These are phyloP conservation scores for Cliona cf. orientalis DNA, from an alignment of 37 sponge, comb jelly and placozoan genomes.

Conservation along the genomic window DNA sequence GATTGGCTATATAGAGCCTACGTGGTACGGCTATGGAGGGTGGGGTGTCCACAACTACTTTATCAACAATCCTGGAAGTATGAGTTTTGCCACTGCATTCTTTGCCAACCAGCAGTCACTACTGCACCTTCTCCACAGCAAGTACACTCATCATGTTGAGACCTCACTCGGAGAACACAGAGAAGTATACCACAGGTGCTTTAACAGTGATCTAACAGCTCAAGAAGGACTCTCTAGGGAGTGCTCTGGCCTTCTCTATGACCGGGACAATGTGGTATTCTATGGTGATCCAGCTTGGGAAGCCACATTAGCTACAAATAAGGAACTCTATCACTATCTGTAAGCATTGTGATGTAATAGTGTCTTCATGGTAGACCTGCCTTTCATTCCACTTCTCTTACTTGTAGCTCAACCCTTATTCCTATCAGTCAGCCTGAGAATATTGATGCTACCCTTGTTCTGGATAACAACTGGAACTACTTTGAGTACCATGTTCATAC, in stretches of 20 bases:
- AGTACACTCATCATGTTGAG: neutral
- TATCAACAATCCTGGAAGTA: constrained; percentile 56
- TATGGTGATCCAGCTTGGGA: constrained; percentile 81
- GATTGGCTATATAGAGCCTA: constrained; percentile 65
- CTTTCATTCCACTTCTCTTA: neutral
- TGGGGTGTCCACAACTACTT: constrained; percentile 82
- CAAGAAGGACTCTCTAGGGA: constrained; percentile 1
- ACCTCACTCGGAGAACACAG: neutral
- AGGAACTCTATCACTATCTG: constrained; percentile 30
- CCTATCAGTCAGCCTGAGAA: no score
- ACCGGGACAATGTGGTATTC: constrained; percentile 64
- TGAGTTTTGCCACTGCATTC: constrained; percentile 64
- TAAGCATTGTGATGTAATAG: neutral
- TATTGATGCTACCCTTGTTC: no score
- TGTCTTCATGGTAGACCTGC: neutral
- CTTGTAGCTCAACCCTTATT: neutral
- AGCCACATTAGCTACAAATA: constrained; percentile 40
- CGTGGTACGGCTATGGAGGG: constrained; percentile 78
- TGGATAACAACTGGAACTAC: constrained; percentile 6
- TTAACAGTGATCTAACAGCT: neutral
- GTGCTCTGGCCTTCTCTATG: constrained; percentile 53
- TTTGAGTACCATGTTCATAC: constrained; percentile 31
- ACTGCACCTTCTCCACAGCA: constrained; percentile 20
- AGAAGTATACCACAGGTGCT: constrained; percentile 17
- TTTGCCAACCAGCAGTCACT: constrained; percentile 83